Conservation (phyloP, 2,113 vertebrate genomes). For the Vimba vimba region DNA sequence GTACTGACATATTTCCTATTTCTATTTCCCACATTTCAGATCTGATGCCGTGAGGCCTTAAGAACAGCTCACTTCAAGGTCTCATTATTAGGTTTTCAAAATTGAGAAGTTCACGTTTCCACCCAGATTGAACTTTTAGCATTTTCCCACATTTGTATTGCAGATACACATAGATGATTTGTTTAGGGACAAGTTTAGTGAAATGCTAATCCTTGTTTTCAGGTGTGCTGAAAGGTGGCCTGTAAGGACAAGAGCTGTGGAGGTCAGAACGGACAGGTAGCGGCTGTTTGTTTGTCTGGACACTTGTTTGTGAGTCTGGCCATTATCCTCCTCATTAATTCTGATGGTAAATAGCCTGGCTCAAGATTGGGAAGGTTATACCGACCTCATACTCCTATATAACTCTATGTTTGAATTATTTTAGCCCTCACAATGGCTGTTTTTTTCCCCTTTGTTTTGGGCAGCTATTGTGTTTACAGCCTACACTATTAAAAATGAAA, state of each 20-base stretch:
- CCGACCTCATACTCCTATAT: slow-evolving; percentile 24
- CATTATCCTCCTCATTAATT: slow-evolving; percentile 55
- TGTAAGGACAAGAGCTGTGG: slow-evolving; percentile 1
- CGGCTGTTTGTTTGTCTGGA: slow-evolving; percentile 41
- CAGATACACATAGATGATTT: background rate
- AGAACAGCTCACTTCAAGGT: background rate
- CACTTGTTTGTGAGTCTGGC: slow-evolving; percentile 34
- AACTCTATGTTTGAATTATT: slow-evolving; percentile 18
- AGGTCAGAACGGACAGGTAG: slow-evolving; percentile 28
- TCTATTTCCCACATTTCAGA: background rate
- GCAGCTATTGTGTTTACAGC: background rate
- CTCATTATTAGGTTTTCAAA: background rate
- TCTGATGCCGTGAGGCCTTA: background rate
- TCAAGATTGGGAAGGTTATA: slow-evolving; percentile 49
- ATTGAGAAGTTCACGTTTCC: background rate
- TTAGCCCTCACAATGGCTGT: background rate
- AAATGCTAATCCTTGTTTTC: slow-evolving; percentile 23
- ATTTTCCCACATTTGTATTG: background rate
- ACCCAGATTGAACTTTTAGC: background rate
- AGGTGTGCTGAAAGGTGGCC: slow-evolving; percentile 6
- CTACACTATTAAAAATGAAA: background rate
- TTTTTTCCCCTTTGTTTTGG: background rate
- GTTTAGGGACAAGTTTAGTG: background rate
- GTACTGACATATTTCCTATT: background rate
- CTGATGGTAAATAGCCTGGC: slow-evolving; percentile 44